Evolutionary conservation across 2,888 invertebrate genomes (phyloP).

Genomic region (Dolichopus griseipennis): DNA sequence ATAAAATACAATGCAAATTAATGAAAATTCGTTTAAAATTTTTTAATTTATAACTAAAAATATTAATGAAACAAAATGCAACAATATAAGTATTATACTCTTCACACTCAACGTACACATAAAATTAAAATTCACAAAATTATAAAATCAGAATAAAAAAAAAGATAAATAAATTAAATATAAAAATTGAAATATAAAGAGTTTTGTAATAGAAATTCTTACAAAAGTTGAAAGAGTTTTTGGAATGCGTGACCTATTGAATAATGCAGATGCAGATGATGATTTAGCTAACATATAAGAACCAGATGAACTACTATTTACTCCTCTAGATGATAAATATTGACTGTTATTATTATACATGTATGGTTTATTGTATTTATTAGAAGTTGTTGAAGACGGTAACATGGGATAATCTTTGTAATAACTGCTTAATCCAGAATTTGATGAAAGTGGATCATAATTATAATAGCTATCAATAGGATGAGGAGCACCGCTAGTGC

Average conservation of each 20-base stretch:
- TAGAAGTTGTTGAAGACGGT: constrained; percentile 15
- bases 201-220: constrained; percentile 30
- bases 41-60: neutral
- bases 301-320: constrained; percentile 24
- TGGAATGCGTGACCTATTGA: constrained; percentile 46
- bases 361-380: constrained; percentile 19
- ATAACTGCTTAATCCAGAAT: constrained; percentile 17
- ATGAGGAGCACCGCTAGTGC: constrained; percentile 34
- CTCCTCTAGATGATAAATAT: constrained; percentile 13
- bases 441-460: constrained; percentile 21
- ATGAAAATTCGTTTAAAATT: no score
- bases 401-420: constrained; percentile 20
- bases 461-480: constrained; percentile 21
- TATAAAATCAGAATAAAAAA: constrained; percentile 10
- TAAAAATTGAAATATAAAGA: constrained; percentile 13
- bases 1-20: no score
- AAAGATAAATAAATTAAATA: constrained; percentile 13
- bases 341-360: constrained; percentile 25
- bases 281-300: constrained; percentile 36
- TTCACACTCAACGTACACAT: neutral
- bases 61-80: neutral
- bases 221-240: constrained; percentile 44
- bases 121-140: neutral
- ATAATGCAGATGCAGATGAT: constrained; percentile 46
- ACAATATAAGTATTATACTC: neutral